These are phyloP conservation scores for Pollenia labialis DNA, from an alignment of 2,888 invertebrate genomes.

Conservation along the genomic window DNA sequence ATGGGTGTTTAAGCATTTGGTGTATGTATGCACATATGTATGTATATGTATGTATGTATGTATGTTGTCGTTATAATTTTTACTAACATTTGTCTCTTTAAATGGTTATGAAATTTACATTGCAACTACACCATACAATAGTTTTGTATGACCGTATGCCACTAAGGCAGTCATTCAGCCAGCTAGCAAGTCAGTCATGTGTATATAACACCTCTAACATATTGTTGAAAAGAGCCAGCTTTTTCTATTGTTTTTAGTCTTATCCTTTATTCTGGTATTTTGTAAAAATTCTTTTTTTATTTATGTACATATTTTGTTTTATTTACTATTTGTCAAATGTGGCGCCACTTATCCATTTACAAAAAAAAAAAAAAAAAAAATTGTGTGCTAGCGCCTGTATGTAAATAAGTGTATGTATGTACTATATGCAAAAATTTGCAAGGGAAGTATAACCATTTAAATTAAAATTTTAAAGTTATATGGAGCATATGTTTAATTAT, in stretches of 20 bases:
- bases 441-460: constrained; percentile 47
- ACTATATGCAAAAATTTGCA: background rate
- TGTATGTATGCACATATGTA: no score
- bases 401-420: background rate
- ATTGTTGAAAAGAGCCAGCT: background rate
- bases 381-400: background rate
- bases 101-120: constrained; percentile 16
- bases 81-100: background rate
- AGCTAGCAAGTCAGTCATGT: constrained; percentile 47
- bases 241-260: background rate
- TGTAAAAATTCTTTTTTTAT: constrained; percentile 8
- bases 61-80: background rate
- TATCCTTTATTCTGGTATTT: constrained; percentile 63
- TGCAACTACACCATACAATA: background rate
- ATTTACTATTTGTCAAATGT: constrained; percentile 60
- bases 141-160: background rate
- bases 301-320: constrained; percentile 34
- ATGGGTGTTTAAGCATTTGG: constrained; percentile 1
- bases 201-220: constrained; percentile 56
- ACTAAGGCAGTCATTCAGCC: background rate
- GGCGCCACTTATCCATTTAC: constrained; percentile 55
- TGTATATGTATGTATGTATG: background rate
- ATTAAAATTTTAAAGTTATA: background rate
- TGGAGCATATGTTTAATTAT: no score
- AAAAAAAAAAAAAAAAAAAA: no score